Conservation (phyloP, 2,888 invertebrate species). For the Ischnus inquisitorius region DNA sequence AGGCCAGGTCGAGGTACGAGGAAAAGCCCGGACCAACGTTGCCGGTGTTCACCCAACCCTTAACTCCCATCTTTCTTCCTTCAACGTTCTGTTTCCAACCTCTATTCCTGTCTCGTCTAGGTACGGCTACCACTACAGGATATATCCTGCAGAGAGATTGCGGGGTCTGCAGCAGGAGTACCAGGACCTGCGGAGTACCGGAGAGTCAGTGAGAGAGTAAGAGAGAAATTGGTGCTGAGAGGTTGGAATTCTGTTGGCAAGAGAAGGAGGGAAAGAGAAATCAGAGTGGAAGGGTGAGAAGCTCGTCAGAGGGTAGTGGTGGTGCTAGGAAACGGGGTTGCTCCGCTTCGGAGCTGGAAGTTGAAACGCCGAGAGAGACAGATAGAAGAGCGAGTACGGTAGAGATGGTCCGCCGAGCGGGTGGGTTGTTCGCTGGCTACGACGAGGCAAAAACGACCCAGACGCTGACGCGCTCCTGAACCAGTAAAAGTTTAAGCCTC, state of each 20-base stretch:
- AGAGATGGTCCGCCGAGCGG: slow-evolving; percentile 40
- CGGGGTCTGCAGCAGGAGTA: slow-evolving; percentile 66
- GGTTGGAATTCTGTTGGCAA: slow-evolving; percentile 60
- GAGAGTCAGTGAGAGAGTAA: slow-evolving; percentile 49
- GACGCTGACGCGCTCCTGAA: slow-evolving; percentile 79
- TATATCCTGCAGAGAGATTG: slow-evolving; percentile 70
- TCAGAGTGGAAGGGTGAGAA: slow-evolving; percentile 62
- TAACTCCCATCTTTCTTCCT: slow-evolving; percentile 33
- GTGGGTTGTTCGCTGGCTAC: slow-evolving; percentile 54
- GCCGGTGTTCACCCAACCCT: slow-evolving; percentile 48
- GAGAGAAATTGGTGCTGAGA: slow-evolving; percentile 52
- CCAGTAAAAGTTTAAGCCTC: slow-evolving; percentile 82
- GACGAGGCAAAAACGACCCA: slow-evolving; percentile 77
- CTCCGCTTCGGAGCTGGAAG: slow-evolving; percentile 51
- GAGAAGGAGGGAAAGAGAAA: slow-evolving; percentile 62
- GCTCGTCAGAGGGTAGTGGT: slow-evolving; percentile 57
- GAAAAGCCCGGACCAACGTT: slow-evolving; percentile 57
- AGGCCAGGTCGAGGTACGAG: slow-evolving; percentile 40
- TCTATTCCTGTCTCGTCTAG: slow-evolving; percentile 62
- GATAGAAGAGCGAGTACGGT: slow-evolving; percentile 34
- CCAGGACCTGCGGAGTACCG: slow-evolving; percentile 47
- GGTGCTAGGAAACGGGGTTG: slow-evolving; percentile 57
- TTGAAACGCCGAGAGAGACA: slow-evolving; percentile 64
- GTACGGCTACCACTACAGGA: slow-evolving; percentile 47
- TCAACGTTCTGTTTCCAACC: slow-evolving; percentile 47